A percentile compares a stretch with the other conserved stretches of the same genome.
These are phyloP conservation scores for Orthosia cruda DNA, from an alignment of 2,888 invertebrate species.

Conservation along the genomic window DNA sequence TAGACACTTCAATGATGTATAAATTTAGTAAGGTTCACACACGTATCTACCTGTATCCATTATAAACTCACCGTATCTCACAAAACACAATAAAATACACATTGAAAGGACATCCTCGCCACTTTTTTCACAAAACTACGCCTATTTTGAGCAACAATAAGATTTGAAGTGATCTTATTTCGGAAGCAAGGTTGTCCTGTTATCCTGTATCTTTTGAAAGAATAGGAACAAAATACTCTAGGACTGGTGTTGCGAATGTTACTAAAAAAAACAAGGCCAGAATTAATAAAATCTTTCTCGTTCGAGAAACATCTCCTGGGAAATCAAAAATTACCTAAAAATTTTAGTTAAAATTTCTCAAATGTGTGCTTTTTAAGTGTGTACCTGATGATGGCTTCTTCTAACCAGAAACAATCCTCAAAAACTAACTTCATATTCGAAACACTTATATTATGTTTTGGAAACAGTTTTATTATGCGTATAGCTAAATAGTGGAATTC, in stretches of 20 bases:
- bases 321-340: no score
- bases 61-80: background rate
- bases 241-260: background rate
- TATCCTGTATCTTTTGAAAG: conserved; percentile 11
- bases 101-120: conserved; percentile 43
- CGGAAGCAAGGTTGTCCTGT: conserved; percentile 55
- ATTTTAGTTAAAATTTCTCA: no score
- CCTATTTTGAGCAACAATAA: conserved; percentile 40
- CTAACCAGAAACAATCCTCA: no score
- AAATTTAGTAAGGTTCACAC: conserved; percentile 5
- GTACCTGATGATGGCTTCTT: no score
- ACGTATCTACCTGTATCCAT: background rate
- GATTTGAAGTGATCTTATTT: conserved; percentile 40
- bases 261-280: background rate
- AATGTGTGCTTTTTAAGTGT: no score
- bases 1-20: background rate
- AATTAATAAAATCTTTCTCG: no score
- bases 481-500: no score
- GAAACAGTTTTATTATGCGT: no score
- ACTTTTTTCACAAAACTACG: conserved; percentile 35
- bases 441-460: no score
- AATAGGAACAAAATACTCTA: background rate
- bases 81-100: conserved; percentile 16
- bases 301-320: no score
- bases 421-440: no score